These are phyloP conservation scores for Tenthredo scrophulariae DNA, from an alignment of 2,888 invertebrate species.

Conservation along the genomic window DNA sequence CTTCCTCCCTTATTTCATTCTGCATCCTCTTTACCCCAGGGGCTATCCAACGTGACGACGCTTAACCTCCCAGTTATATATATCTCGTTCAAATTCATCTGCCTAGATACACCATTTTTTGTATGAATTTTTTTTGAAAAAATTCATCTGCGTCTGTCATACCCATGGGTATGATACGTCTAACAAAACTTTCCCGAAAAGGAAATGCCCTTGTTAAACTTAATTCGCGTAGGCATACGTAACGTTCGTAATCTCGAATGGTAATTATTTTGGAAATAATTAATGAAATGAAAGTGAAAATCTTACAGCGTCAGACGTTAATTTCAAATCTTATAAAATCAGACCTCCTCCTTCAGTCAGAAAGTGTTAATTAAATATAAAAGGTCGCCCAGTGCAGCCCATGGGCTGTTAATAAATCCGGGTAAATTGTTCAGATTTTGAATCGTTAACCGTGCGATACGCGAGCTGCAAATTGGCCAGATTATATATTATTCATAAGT, in stretches of 20 bases:
- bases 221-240: neutral
- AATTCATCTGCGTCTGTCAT: neutral
- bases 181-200: neutral
- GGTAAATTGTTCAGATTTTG: neutral
- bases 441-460: neutral
- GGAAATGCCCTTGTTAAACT: neutral
- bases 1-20: conserved; percentile 54
- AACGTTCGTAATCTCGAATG: neutral
- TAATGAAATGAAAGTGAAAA: neutral
- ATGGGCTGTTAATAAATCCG: neutral
- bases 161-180: neutral
- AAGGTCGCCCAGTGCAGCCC: neutral
- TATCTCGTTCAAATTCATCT: conserved; percentile 47
- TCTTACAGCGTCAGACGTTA: neutral
- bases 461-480: neutral
- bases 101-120: neutral
- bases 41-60: conserved; percentile 65
- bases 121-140: neutral
- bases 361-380: neutral
- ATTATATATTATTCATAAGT: neutral
- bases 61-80: conserved; percentile 58
- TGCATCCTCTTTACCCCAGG: conserved; percentile 57
- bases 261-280: neutral
- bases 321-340: neutral
- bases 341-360: neutral